Evolutionary conservation across 2,797 vertebrate genomes (phyloP).

Genomic region (Chloroceryle amazona): DNA sequence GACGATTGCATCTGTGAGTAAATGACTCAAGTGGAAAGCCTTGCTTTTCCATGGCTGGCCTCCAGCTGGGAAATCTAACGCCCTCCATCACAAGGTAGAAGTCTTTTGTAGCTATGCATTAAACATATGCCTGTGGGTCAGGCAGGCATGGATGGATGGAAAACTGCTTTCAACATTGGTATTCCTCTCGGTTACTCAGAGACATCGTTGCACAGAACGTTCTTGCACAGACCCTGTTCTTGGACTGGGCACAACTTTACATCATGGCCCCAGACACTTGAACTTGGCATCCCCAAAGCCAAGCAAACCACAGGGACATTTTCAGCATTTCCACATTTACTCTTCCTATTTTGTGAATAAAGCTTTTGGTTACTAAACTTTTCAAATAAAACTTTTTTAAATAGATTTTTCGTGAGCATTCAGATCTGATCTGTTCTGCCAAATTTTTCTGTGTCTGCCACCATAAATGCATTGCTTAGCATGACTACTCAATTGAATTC

Average conservation of each 20-base stretch:
- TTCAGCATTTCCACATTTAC: neutral
- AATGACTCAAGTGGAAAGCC: slow-evolving; percentile 20
- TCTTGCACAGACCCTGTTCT: neutral
- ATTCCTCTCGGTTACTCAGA: neutral
- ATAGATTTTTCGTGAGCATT: neutral
- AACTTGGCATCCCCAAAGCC: neutral
- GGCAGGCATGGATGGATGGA: neutral
- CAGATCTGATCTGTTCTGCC: neutral
- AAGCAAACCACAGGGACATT: neutral
- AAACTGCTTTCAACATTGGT: neutral
- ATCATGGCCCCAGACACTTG: accelerated
- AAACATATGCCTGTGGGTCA: slow-evolving; percentile 26
- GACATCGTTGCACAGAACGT: accelerated
- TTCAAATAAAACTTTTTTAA: neutral
- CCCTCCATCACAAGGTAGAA: neutral
- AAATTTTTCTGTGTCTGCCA: neutral
- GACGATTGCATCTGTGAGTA: neutral
- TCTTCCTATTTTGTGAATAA: neutral
- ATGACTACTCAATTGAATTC: neutral
- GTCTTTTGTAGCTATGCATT: slow-evolving; percentile 68
- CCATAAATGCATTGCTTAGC: neutral
- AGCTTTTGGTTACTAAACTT: neutral
- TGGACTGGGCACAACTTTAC: accelerated
- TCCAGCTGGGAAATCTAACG: slow-evolving; percentile 61
- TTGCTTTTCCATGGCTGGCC: slow-evolving; percentile 38